Conservation (phyloP, 2,888 invertebrate species). For the Ophion ventricosus region DNA sequence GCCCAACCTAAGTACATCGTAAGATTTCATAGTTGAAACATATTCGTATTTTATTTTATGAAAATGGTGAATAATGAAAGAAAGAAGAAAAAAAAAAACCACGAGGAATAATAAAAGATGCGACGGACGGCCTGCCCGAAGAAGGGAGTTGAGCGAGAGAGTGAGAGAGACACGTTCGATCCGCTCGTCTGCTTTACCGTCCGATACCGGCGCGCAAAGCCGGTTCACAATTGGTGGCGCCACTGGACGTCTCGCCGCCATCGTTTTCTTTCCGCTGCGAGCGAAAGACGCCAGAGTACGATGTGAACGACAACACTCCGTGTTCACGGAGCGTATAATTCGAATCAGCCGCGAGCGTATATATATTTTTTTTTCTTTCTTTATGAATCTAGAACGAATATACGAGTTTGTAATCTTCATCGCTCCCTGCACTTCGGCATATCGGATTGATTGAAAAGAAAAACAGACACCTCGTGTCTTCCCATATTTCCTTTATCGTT, state of each 20-base stretch:
- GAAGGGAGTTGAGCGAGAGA: background rate
- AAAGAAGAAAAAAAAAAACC: no score
- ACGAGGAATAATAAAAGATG: no score
- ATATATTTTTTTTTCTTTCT: no score
- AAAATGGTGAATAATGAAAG: background rate
- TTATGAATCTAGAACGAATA: no score
- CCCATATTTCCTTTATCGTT: no score
- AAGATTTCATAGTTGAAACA: background rate
- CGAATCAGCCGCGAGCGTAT: no score
- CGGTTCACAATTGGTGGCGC: conserved; percentile 58
- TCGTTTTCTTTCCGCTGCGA: conserved; percentile 38
- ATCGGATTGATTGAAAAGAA: no score
- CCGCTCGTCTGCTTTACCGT: conserved; percentile 59
- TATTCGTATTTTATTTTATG: background rate
- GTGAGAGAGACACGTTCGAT: background rate
- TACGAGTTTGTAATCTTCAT: no score
- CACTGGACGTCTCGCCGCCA: conserved; percentile 57
- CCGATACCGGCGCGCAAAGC: conserved; percentile 29
- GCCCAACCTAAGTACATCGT: conserved; percentile 19
- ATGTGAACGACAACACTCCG: conserved; percentile 5
- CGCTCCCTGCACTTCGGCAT: no score
- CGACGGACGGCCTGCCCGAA: background rate
- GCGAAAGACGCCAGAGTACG: background rate
- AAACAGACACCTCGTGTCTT: no score
- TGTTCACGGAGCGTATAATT: background rate